phyloP scores from a whole-genome alignment of 2,113 vertebrate genomes.

The Apistogramma diplotaenia region DNA sequence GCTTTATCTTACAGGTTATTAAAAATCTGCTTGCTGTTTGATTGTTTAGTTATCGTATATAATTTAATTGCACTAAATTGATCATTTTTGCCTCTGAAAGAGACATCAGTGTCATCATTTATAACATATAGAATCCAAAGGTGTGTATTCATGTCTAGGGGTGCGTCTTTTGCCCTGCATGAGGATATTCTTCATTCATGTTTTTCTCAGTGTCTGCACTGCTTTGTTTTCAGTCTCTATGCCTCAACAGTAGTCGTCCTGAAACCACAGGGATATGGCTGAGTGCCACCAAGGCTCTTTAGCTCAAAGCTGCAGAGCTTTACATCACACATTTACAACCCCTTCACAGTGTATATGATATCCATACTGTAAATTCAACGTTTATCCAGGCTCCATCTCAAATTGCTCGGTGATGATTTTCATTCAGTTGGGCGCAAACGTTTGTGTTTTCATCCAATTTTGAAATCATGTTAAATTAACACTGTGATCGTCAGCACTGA shows the following conservation, averaged over 20 bases:
- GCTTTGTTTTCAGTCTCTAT: conserved; percentile 49
- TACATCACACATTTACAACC: conserved; percentile 55
- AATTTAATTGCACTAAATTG: background rate
- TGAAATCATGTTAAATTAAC: background rate
- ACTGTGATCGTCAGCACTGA: conserved; percentile 9
- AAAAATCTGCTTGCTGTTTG: background rate
- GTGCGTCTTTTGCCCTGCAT: conserved; percentile 7
- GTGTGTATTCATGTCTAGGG: background rate
- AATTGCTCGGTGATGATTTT: conserved; percentile 12
- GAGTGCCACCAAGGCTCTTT: conserved; percentile 58
- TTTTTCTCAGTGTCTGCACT: conserved; percentile 25
- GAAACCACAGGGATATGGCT: conserved; percentile 60
- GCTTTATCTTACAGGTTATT: background rate
- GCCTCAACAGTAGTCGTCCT: conserved; percentile 46
- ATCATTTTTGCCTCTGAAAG: background rate
- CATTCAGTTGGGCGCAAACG: conserved; percentile 7
- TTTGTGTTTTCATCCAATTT: background rate
- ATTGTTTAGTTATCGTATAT: background rate
- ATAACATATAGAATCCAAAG: background rate
- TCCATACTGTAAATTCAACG: conserved; percentile 39
- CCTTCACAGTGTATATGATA: conserved; percentile 18
- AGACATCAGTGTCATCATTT: background rate
- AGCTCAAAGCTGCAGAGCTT: conserved; percentile 49
- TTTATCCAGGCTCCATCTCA: conserved; percentile 30
- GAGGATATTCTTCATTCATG: conserved; percentile 12